These are phyloP conservation scores for Conger conger DNA, from an alignment of 2,113 vertebrate genomes.

Conservation along the genomic window DNA sequence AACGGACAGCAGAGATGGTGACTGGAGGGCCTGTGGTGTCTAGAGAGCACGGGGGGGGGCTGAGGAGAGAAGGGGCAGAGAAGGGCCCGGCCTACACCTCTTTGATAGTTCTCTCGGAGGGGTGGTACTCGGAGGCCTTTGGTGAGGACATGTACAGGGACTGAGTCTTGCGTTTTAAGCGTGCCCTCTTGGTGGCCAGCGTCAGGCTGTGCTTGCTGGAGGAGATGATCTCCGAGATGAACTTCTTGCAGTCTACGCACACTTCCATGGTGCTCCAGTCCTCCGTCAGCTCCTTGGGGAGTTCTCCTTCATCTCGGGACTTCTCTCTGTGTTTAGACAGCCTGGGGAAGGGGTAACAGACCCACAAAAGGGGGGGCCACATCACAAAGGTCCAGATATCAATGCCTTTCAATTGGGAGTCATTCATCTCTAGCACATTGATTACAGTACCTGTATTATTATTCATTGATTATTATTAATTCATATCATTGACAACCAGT, in stretches of 20 bases:
- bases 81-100: conserved; percentile 81
- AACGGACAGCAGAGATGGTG: neutral
- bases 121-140: conserved; percentile 81
- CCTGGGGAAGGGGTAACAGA: conserved; percentile 61
- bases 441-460: too few species aligned
- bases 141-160: conserved; percentile 88
- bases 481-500: too few species aligned
- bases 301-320: conserved; percentile 80
- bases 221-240: conserved; percentile 94
- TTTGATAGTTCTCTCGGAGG: conserved; percentile 92
- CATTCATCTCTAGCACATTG: neutral
- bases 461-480: too few species aligned
- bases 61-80: conserved; percentile 8
- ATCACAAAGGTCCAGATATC: too few species aligned
- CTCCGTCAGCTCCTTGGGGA: conserved; percentile 90
- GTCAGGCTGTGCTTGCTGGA: conserved; percentile 94
- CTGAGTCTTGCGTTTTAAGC: conserved; percentile 93
- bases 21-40: neutral
- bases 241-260: conserved; percentile 98
- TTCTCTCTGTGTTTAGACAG: conserved; percentile 65
- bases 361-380: too few species aligned
- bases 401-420: neutral
- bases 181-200: conserved; percentile 90
- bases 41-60: neutral
- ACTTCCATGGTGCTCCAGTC: conserved; percentile 98